These are phyloP conservation scores for Drosophila anomalata DNA, from an alignment of 2,888 invertebrate species.

Conservation along the genomic window DNA sequence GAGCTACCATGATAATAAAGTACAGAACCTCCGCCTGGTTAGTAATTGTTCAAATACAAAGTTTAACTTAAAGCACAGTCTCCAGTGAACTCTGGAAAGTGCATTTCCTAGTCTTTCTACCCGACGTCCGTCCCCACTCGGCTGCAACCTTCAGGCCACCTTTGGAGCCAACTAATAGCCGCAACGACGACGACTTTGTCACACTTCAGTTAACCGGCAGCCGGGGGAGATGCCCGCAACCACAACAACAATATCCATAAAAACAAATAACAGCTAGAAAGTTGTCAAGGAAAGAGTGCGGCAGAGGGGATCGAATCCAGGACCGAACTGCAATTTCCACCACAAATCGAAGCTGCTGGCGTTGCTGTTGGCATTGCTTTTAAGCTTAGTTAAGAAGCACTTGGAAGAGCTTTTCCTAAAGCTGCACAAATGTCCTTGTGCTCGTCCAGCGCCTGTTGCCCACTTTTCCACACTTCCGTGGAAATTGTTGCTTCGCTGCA, in stretches of 20 bases:
- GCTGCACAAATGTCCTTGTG: conserved; percentile 65
- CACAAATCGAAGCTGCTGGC: conserved; percentile 53
- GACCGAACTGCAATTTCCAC: conserved; percentile 45
- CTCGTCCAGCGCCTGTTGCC: conserved; percentile 4
- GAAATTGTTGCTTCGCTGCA: conserved; percentile 69
- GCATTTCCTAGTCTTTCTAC: background rate
- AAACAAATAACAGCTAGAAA: conserved; percentile 40
- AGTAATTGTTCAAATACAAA: background rate
- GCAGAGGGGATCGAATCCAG: background rate
- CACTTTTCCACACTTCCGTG: conserved; percentile 2
- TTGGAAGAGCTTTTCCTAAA: conserved; percentile 65
- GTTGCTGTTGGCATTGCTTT: conserved; percentile 63
- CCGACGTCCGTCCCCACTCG: background rate
- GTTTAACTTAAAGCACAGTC: background rate
- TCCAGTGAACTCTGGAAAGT: background rate
- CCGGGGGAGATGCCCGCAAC: conserved; percentile 14
- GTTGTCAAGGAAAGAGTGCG: conserved; percentile 29
- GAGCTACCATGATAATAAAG: background rate
- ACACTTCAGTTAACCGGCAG: conserved; percentile 46
- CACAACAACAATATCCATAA: conserved; percentile 34
- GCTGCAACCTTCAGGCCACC: conserved; percentile 32
- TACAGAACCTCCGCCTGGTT: background rate
- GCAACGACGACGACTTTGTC: conserved; percentile 54
- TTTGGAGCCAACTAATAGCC: conserved; percentile 60
- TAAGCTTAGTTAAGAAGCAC: conserved; percentile 75